A percentile compares a stretch with the other conserved stretches of the same genome.
These are phyloP conservation scores for Catamblyrhynchus diadema DNA, from an alignment of 2,797 vertebrate species.

Conservation along the genomic window DNA sequence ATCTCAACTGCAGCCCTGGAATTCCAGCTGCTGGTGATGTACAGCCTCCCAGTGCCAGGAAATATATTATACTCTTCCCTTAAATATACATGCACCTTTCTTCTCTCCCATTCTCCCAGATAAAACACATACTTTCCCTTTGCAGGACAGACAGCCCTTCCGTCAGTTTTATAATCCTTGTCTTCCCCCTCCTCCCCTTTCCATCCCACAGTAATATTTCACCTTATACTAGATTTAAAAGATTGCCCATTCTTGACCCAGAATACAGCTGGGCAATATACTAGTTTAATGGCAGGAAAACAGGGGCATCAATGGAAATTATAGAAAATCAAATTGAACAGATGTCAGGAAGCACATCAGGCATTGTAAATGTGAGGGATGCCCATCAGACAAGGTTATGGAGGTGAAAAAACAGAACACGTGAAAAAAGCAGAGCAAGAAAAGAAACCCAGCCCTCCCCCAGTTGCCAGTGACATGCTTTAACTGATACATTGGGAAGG, in stretches of 20 bases:
- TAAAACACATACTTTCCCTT: background rate
- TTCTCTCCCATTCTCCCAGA: background rate
- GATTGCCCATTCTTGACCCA: constrained; percentile 64
- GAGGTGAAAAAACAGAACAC: constrained; percentile 53
- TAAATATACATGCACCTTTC: constrained; percentile 38
- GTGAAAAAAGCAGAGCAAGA: background rate
- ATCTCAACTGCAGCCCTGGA: background rate
- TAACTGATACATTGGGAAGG: background rate
- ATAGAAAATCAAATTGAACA: constrained; percentile 70
- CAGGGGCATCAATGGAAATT: constrained; percentile 66
- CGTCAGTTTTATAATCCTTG: constrained; percentile 41
- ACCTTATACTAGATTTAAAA: constrained; percentile 66
- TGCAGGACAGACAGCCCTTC: constrained; percentile 8
- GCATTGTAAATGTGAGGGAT: constrained; percentile 64
- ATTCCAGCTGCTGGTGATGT: background rate
- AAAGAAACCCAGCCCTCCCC: background rate
- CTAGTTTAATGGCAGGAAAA: constrained; percentile 65
- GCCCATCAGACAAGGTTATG: constrained; percentile 57
- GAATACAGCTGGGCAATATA: constrained; percentile 63
- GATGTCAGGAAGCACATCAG: constrained; percentile 63
- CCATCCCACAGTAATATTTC: constrained; percentile 56
- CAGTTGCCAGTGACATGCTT: background rate
- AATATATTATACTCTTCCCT: background rate
- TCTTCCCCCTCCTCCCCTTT: constrained; percentile 36
- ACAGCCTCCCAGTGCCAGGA: background rate